Evolutionary conservation across 2,888 invertebrate genomes (phyloP).

Genomic region (Julus scandinavius): DNA sequence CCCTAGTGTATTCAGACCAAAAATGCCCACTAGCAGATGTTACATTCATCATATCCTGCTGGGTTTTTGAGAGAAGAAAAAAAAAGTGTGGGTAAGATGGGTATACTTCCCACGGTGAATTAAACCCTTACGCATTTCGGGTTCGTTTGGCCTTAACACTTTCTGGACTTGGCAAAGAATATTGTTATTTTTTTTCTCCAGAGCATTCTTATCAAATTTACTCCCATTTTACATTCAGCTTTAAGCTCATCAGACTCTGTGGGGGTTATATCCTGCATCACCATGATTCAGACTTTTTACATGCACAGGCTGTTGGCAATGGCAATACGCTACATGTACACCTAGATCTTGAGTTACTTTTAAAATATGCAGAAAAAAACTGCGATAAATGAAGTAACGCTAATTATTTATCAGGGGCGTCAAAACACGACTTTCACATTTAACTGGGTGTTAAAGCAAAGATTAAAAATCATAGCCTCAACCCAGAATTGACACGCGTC

Average conservation of each 20-base stretch:
- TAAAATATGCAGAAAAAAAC: background rate
- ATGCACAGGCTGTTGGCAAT: background rate
- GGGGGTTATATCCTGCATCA: slow-evolving; percentile 24
- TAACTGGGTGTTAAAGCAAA: too few relatives aligned
- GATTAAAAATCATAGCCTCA: too few relatives aligned
- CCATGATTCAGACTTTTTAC: background rate
- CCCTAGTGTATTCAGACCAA: background rate
- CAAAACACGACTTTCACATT: background rate
- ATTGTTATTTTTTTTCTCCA: background rate
- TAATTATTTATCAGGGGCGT: background rate
- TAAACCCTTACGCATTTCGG: background rate
- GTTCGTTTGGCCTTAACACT: background rate
- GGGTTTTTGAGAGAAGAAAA: background rate
- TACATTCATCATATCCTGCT: background rate
- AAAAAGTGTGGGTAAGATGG: background rate
- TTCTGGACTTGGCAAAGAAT: background rate
- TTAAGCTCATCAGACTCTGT: slow-evolving; percentile 4
- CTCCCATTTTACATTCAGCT: background rate
- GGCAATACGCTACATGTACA: background rate
- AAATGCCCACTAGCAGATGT: background rate
- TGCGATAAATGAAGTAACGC: background rate
- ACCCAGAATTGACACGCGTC: too few relatives aligned
- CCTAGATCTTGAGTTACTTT: background rate
- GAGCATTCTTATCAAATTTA: background rate
- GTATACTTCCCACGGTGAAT: background rate